Conservation (phyloP, 2,888 invertebrate genomes). For the Scrobipalpa costella region DNA sequence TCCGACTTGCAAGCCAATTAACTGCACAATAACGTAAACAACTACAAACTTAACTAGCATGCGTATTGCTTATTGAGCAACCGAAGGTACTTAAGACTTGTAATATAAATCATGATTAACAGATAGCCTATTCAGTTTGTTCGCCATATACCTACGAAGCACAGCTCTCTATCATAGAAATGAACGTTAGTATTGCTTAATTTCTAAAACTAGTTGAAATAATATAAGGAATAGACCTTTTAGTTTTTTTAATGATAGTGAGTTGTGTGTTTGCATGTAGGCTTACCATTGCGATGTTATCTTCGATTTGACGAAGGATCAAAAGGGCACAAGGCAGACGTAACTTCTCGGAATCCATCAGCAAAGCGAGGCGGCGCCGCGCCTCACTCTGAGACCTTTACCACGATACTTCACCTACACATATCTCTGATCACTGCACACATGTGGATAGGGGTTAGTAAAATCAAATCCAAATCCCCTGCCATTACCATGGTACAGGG, state of each 20-base stretch:
- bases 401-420: slow-evolving; percentile 15
- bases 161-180: no score
- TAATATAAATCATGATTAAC: slow-evolving; percentile 1
- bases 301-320: slow-evolving; percentile 27
- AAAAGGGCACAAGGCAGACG: slow-evolving; percentile 37
- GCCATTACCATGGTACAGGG: slow-evolving; percentile 24
- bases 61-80: slow-evolving; percentile 26
- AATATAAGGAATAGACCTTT: no score
- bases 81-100: background rate
- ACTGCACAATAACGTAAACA: slow-evolving; percentile 55
- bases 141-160: no score
- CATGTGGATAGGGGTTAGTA: background rate
- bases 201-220: no score
- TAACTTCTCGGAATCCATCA: slow-evolving; percentile 42
- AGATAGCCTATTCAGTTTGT: slow-evolving; percentile 16
- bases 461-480: slow-evolving; percentile 19
- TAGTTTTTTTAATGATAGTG: no score
- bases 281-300: slow-evolving; percentile 31
- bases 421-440: background rate
- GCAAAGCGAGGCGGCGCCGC: slow-evolving; percentile 25
- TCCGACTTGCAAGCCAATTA: slow-evolving; percentile 60
- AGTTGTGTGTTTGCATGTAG: no score
- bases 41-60: slow-evolving; percentile 39
- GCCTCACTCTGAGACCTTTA: slow-evolving; percentile 5
- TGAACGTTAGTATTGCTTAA: no score